Evolutionary conservation across 2,888 invertebrate genomes (phyloP).

Genomic region (Epinotia bilunana): DNA sequence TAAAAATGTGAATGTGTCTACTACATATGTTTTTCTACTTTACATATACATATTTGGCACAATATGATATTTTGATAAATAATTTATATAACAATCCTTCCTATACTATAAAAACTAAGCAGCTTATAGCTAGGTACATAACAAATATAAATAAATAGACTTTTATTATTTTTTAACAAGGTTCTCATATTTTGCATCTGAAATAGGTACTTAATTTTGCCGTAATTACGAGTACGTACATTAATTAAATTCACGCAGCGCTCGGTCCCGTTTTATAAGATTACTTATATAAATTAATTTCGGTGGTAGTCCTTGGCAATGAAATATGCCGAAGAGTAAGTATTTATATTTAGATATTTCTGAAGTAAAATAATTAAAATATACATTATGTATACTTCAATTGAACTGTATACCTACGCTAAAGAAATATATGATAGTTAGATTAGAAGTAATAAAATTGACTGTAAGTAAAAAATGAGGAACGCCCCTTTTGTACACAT

Average conservation of each 20-base stretch:
- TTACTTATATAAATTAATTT: conserved; percentile 3
- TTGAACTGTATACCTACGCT: not conserved
- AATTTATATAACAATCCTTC: conserved; percentile 1
- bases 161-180: not conserved
- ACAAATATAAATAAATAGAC: not conserved
- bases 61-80: conserved; percentile 28
- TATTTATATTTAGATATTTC: not conserved
- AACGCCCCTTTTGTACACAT: too few species aligned
- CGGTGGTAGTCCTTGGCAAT: not conserved
- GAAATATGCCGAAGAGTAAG: not conserved
- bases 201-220: not conserved
- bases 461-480: too few species aligned
- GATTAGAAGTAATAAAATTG: too few species aligned
- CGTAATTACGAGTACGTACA: conserved; percentile 12
- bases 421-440: too few species aligned
- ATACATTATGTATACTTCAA: not conserved
- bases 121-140: too few species aligned
- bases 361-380: not conserved
- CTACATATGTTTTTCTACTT: conserved; percentile 23
- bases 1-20: conserved; percentile 30
- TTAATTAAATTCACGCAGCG: conserved; percentile 10
- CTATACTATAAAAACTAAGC: conserved; percentile 1
- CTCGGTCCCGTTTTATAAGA: not conserved
- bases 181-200: not conserved
- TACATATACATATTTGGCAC: conserved; percentile 43